Conservation (phyloP, 2,888 invertebrate species). For the Aricia artaxerxes region DNA sequence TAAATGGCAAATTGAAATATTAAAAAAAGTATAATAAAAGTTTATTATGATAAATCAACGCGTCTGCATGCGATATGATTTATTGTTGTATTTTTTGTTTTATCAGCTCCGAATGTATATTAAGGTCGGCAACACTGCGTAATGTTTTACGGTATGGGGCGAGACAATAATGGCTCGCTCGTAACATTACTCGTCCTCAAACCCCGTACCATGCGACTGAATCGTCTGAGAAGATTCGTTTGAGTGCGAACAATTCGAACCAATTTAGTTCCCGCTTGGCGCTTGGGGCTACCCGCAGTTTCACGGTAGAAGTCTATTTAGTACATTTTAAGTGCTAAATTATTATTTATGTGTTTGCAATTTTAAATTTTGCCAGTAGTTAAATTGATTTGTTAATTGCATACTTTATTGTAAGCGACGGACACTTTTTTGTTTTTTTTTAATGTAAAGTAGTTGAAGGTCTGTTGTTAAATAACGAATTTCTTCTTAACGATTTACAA, state of each 20-base stretch:
- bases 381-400: background rate
- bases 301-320: slow-evolving; percentile 58
- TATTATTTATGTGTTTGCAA: slow-evolving; percentile 33
- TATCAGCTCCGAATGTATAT: slow-evolving; percentile 65
- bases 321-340: slow-evolving; percentile 42
- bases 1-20: slow-evolving; percentile 21
- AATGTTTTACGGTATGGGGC: slow-evolving; percentile 81
- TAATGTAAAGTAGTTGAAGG: no score
- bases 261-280: slow-evolving; percentile 22
- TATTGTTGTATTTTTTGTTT: slow-evolving; percentile 45
- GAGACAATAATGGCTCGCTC: slow-evolving; percentile 81
- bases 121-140: slow-evolving; percentile 71
- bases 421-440: slow-evolving; percentile 12
- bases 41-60: slow-evolving; percentile 14
- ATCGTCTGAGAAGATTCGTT: slow-evolving; percentile 53
- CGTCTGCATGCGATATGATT: slow-evolving; percentile 16
- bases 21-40: slow-evolving; percentile 6
- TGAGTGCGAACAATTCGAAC: slow-evolving; percentile 39
- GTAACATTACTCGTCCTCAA: slow-evolving; percentile 79
- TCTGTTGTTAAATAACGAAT: no score
- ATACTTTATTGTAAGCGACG: background rate
- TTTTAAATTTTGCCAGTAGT: background rate
- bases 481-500: no score
- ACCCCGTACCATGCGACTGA: slow-evolving; percentile 64
- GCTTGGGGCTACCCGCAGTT: slow-evolving; percentile 34